Evolutionary conservation across 2,888 invertebrate genomes (phyloP).

Genomic region (Spilosoma lubricipeda): DNA sequence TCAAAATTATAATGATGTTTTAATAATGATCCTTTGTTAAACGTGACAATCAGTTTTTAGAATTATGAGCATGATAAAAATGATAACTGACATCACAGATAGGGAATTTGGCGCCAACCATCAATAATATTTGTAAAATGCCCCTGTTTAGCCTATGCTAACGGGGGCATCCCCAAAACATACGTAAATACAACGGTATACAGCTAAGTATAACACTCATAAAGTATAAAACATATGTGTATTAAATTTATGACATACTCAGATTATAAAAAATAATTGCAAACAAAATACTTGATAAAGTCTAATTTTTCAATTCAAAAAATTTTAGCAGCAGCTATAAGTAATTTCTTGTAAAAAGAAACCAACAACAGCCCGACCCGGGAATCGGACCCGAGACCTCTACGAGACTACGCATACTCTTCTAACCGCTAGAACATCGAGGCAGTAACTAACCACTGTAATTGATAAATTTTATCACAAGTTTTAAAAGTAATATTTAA

Average conservation of each 20-base stretch:
- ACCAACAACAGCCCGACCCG: no score
- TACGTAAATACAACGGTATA: not conserved
- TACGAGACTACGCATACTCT: no score
- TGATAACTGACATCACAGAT: not conserved
- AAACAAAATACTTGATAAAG: no score
- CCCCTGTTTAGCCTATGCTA: not conserved
- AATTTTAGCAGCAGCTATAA: no score
- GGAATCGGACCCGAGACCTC: no score
- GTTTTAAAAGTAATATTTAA: not conserved
- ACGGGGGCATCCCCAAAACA: not conserved
- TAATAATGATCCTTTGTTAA: not conserved
- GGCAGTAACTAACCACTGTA: no score
- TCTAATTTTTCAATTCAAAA: no score
- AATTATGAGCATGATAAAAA: not conserved
- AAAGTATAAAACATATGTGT: not conserved
- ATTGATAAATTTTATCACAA: no score
- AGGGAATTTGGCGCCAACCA: not conserved
- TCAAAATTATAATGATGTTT: not conserved
- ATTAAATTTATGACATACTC: not conserved
- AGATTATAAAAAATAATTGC: not conserved
- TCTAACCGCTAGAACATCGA: no score
- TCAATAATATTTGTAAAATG: not conserved
- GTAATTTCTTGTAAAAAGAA: no score
- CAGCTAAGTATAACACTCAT: no score
- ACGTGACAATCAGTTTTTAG: constrained; percentile 1